Conservation (phyloP, 2,888 invertebrate species). For the Drosophila trichaetosa region DNA sequence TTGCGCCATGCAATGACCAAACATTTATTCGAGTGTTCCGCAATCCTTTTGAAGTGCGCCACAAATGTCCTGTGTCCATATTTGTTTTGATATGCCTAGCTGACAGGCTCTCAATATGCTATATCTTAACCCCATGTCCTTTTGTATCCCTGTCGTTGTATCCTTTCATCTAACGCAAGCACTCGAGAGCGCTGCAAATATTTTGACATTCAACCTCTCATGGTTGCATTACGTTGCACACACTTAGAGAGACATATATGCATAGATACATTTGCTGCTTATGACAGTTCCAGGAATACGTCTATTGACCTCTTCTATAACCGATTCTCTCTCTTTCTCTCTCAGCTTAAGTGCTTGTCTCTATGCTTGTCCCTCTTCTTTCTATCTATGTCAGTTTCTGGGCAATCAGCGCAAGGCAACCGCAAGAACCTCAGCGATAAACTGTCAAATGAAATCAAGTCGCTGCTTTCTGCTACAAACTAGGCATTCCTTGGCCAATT, state of each 20-base stretch:
- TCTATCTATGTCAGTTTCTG: neutral
- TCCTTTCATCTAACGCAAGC: conserved; percentile 39
- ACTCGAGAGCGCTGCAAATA: conserved; percentile 55
- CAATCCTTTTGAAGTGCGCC: conserved; percentile 45
- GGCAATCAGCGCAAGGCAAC: conserved; percentile 52
- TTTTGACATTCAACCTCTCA: conserved; percentile 50
- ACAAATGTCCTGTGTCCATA: conserved; percentile 42
- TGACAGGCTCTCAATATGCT: neutral
- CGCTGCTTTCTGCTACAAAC: conserved; percentile 1
- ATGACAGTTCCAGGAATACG: conserved; percentile 45
- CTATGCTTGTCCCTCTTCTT: neutral
- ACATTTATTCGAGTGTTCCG: conserved; percentile 48
- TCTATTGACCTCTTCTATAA: conserved; percentile 49
- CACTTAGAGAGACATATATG: conserved; percentile 10
- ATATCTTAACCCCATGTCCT: conserved; percentile 8
- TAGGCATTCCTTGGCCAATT: neutral
- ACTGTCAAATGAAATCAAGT: conserved; percentile 63
- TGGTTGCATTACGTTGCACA: conserved; percentile 16
- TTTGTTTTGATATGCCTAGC: conserved; percentile 61
- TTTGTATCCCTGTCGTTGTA: conserved; percentile 28
- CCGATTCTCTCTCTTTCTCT: conserved; percentile 26
- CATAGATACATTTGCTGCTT: conserved; percentile 5
- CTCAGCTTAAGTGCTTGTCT: conserved; percentile 20
- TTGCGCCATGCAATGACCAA: conserved; percentile 73
- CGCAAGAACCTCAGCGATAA: conserved; percentile 59